Base-by-base conservation (phyloP, 2,888 invertebrate genomes). In the Disparrhopalites patrizii region DNA sequence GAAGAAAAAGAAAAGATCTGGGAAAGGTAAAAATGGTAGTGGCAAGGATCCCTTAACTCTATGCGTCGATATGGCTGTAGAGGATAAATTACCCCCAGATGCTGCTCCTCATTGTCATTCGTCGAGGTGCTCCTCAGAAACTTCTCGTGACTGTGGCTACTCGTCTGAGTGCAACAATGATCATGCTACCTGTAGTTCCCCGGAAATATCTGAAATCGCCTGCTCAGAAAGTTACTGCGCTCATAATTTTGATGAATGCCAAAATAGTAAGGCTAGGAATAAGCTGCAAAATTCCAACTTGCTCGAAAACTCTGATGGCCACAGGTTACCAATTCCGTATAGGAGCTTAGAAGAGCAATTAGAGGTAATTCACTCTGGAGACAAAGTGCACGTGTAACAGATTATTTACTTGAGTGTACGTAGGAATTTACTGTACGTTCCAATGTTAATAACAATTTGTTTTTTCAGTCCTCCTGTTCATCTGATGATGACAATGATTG, bases 141-240 rank as follows among this genome's bases (percentile, higher is more conserved):
- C 86, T 77, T 87, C 87, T 47, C 87, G 88, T 78, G 93, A 93
- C 81, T 91, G 89, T 76, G 93, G 93, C 43, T 93, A 93, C 79
- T 91, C 90, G 23, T 93, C 93, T 13, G 93, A 91, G 69, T 87
- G 87, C 73, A 89, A 89, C 77, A 87, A 87, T 65, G 87, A 87
- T 58, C 90, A 90, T 25, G 91, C 91, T 73, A 82, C 88, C 68
- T 86, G 88, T 74, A 91, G 90, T 78, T 91, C 92, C 3, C 90
- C 92, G 0, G 93, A 93, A 77, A 92, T 93, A 31, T 93, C 93
- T 0, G 93, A 93, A 78, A 86, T 93, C 62, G 91, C 91, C 0
- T 94, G 92, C 80, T 90, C 89, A 0, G 93, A 93, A 77, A 89
- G 89, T 47, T 89, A 90, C 78, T 93, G 64, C 20, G 30, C 23